phyloP scores from a whole-genome alignment of 2,888 invertebrate species.

The Drosophila borborema region DNA sequence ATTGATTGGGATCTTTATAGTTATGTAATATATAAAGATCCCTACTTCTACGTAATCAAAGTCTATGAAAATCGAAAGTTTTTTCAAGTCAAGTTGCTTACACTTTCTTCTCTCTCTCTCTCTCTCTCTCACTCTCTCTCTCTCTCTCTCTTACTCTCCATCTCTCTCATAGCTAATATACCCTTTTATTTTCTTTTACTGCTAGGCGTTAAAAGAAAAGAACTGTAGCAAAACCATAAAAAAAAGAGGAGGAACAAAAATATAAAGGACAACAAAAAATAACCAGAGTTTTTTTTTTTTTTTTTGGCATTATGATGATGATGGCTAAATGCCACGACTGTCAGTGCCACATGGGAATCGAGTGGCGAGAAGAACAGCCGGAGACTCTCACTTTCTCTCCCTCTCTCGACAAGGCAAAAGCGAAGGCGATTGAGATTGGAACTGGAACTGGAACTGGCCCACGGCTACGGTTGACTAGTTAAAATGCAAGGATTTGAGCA shows the following conservation, averaged over 20 bases:
- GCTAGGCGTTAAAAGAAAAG: constrained; percentile 17
- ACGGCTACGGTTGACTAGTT: constrained; percentile 77
- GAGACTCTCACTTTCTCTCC: too few relatives aligned
- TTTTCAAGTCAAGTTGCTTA: too few relatives aligned
- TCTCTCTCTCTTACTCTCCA: too few relatives aligned
- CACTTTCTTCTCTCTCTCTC: too few relatives aligned
- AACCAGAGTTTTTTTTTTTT: constrained; percentile 49
- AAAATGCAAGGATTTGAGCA: constrained; percentile 76
- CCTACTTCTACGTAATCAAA: too few relatives aligned
- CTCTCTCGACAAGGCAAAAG: too few relatives aligned
- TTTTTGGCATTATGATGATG: constrained; percentile 74
- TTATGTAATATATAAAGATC: too few relatives aligned
- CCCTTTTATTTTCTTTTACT: not conserved
- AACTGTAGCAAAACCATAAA: constrained; percentile 8
- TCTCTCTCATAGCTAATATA: not conserved
- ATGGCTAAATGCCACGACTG: constrained; percentile 80
- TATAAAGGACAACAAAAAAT: constrained; percentile 24
- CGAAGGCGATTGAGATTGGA: constrained; percentile 41
- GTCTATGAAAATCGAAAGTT: too few relatives aligned
- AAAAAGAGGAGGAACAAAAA: constrained; percentile 1
- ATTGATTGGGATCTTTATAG: too few relatives aligned
- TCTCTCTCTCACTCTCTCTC: too few relatives aligned
- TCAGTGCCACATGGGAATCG: constrained; percentile 75
- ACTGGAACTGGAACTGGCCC: constrained; percentile 45
- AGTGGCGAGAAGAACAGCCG: constrained; percentile 10